Conservation (phyloP, 1,140 invertebrate species). For the Cotesia typhae region DNA sequence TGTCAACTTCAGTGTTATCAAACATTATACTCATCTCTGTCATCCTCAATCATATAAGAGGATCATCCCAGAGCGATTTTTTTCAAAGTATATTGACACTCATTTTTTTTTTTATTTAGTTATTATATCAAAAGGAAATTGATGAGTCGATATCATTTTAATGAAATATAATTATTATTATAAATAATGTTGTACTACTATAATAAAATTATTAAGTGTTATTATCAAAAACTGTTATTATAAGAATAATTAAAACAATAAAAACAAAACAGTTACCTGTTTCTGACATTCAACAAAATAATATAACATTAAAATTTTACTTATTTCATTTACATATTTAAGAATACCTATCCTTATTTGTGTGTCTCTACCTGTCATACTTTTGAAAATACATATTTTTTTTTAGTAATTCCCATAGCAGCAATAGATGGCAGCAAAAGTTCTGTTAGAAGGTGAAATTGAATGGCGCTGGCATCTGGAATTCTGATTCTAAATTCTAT, state of each 20-base stretch:
- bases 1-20: no score
- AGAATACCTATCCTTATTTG: no score
- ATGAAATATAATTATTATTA: slow-evolving; percentile 6
- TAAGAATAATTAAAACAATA: not conserved
- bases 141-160: slow-evolving; percentile 8
- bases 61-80: slow-evolving; percentile 23
- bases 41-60: slow-evolving; percentile 19
- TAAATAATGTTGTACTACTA: slow-evolving; percentile 23
- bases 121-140: not conserved
- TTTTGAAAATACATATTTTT: no score
- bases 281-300: slow-evolving; percentile 1
- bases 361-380: no score
- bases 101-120: slow-evolving; percentile 1
- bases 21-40: slow-evolving; percentile 27
- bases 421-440: not conserved
- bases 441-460: not conserved
- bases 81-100: slow-evolving; percentile 7
- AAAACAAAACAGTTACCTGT: slow-evolving; percentile 14
- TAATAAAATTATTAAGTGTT: slow-evolving; percentile 10
- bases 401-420: not conserved
- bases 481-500: not conserved
- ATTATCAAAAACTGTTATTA: not conserved
- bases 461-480: slow-evolving; percentile 14
- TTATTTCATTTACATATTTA: no score
- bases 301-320: not conserved